These are phyloP conservation scores for Heliconius ethilla DNA, from an alignment of 2,888 invertebrate genomes.

Conservation along the genomic window DNA sequence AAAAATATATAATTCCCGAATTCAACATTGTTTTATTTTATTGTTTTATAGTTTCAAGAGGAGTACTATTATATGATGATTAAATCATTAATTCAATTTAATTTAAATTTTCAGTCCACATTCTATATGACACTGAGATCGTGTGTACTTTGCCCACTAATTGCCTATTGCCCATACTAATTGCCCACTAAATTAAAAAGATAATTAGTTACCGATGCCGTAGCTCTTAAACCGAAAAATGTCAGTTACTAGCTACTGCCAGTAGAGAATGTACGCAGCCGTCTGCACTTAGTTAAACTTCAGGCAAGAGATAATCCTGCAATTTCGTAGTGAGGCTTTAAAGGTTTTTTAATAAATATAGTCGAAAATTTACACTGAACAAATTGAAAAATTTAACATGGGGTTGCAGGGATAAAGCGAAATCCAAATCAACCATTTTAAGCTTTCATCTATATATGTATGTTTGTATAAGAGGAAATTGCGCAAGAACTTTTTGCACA, in stretches of 20 bases:
- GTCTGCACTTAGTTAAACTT: neutral
- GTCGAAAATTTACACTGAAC: neutral
- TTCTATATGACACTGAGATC: no score
- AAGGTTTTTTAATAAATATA: neutral
- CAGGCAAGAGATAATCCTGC: neutral
- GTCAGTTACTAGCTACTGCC: neutral
- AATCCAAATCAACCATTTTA: slow-evolving; percentile 10
- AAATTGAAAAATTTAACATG: slow-evolving; percentile 8
- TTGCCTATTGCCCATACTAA: no score
- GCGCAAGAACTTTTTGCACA: slow-evolving; percentile 1
- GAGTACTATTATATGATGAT: no score
- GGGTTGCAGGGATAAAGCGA: neutral
- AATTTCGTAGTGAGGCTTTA: neutral
- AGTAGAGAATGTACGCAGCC: neutral
- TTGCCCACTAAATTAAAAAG: neutral
- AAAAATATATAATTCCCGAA: no score
- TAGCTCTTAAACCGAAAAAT: neutral
- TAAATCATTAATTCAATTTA: neutral
- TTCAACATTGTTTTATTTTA: no score
- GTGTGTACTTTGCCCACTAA: no score
- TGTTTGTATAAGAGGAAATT: slow-evolving; percentile 4
- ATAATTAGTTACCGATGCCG: neutral
- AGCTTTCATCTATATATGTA: slow-evolving; percentile 3
- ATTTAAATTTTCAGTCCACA: neutral
- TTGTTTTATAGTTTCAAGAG: no score